Base-by-base conservation (phyloP, 2,888 invertebrate species). In the Rhaphigaster nebulosa region DNA sequence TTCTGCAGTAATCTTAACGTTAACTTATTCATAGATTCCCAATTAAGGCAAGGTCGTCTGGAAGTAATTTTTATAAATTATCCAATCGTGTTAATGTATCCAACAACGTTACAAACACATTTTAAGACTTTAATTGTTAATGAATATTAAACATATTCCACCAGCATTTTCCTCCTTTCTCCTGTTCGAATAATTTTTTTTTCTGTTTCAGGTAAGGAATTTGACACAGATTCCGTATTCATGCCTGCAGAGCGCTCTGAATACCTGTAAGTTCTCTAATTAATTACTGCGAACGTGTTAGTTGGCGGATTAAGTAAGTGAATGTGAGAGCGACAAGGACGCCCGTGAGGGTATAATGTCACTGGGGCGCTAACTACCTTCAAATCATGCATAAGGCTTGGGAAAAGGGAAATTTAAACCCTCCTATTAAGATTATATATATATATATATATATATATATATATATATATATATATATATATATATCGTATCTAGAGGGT, bases 321-420 rank as follows among this genome's bases (percentile, higher is more conserved):
- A 76, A 76, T 38, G 70, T 76, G 20, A 34, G 70, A 76, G 34
- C 8, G 6, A 34, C 70, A 76, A 76, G 70, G 70, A 38, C 70
- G 8, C 29, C 70, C 70, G 20, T 76, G 70, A 76, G 70, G 70
- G 70, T 76, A 76, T 13, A 76, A 76, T 76, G 70, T 76, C 70
- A 76, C 38, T 76, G 8, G 70, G 70, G 34, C 70, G 70, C 1
- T 76, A 76, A 76, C 70, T 38, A 23, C 2, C 1, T 76, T 76
- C 38, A 76, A 65, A 34, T 76, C 23, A 76, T 76, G 23, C 70
- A 38, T 76, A 20, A 76, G 38, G 38, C 8, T 20, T 29, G 10
- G 18, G 10, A 38, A 76, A 38, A 38, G 15, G 65, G 12, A 65
- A 65, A 65, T 65, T 29, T 1, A 65, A 65, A 29, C 34, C 60